Percentiles rank a stretch among this genome's conserved stretches.
Conservation (phyloP, 2,888 invertebrate genomes). For the Psylliodes chrysocephalus region DNA sequence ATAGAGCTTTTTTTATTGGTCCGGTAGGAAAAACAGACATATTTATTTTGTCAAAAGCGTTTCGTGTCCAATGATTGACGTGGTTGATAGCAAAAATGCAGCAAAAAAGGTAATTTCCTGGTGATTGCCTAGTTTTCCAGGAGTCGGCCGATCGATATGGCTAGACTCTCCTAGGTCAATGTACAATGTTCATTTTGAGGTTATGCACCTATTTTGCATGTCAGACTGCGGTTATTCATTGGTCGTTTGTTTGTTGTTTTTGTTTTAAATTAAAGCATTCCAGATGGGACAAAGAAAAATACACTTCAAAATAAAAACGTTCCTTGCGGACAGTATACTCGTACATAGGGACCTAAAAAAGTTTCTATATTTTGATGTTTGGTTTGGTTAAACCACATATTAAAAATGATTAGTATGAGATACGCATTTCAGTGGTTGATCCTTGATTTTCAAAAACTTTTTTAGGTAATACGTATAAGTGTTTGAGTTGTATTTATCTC, state of each 20-base stretch:
- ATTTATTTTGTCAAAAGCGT: neutral
- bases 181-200: slow-evolving; percentile 39
- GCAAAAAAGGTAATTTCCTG: slow-evolving; percentile 28
- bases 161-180: slow-evolving; percentile 64
- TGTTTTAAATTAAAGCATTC: slow-evolving; percentile 10
- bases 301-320: neutral
- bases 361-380: too few species aligned
- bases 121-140: slow-evolving; percentile 48
- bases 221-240: slow-evolving; percentile 34
- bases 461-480: too few species aligned
- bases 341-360: too few species aligned
- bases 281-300: neutral
- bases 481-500: too few species aligned
- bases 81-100: slow-evolving; percentile 5
- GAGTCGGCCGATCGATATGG: slow-evolving; percentile 64
- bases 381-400: too few species aligned
- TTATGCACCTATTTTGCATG: slow-evolving; percentile 46
- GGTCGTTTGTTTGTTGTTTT: slow-evolving; percentile 26
- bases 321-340: too few species aligned
- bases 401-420: too few species aligned
- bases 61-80: slow-evolving; percentile 8
- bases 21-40: neutral
- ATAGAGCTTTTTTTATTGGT: too few species aligned
- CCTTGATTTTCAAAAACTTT: too few species aligned
- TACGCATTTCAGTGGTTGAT: too few species aligned